A percentile compares a stretch with the other conserved stretches of the same genome.
Conservation (phyloP, 2,113 vertebrate genomes). For the Chionodraco myersi region DNA sequence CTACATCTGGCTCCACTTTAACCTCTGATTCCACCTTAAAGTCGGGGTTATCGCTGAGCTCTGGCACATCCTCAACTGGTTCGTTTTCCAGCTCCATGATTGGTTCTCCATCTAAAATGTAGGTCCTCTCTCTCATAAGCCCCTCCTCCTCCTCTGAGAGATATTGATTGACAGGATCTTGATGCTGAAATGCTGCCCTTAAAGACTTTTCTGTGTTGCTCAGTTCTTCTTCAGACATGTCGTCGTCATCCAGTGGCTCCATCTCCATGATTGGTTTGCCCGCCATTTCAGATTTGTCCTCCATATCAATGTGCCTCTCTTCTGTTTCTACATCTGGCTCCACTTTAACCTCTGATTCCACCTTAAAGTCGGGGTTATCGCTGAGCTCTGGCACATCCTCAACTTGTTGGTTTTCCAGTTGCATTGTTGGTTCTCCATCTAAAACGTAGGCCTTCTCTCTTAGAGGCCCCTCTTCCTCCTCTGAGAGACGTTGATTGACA, state of each 20-base stretch:
- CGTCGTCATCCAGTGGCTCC: not conserved
- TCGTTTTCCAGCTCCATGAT: not conserved
- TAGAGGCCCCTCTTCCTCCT: too few species aligned
- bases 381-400: slow-evolving; percentile 4
- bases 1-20: slow-evolving; percentile 1
- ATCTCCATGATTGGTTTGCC: not conserved
- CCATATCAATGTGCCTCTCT: slow-evolving; percentile 24
- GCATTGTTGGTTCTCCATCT: not conserved
- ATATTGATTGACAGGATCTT: too few species aligned
- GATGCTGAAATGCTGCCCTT: too few species aligned
- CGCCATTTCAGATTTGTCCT: not conserved
- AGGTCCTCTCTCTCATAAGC: too few species aligned
- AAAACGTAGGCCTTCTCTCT: too few species aligned
- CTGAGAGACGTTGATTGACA: too few species aligned
- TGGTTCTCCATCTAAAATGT: not conserved
- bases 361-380: not conserved
- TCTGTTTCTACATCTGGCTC: slow-evolving; percentile 4
- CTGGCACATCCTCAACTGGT: not conserved
- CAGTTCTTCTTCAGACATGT: not conserved
- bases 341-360: not conserved
- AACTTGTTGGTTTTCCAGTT: not conserved
- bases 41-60: slow-evolving; percentile 4
- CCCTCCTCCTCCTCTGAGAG: too few species aligned
- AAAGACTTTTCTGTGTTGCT: too few species aligned
- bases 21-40: not conserved